Evolutionary conservation across 2,797 vertebrate species (phyloP).

Genomic region (Margarornis squamiger): DNA sequence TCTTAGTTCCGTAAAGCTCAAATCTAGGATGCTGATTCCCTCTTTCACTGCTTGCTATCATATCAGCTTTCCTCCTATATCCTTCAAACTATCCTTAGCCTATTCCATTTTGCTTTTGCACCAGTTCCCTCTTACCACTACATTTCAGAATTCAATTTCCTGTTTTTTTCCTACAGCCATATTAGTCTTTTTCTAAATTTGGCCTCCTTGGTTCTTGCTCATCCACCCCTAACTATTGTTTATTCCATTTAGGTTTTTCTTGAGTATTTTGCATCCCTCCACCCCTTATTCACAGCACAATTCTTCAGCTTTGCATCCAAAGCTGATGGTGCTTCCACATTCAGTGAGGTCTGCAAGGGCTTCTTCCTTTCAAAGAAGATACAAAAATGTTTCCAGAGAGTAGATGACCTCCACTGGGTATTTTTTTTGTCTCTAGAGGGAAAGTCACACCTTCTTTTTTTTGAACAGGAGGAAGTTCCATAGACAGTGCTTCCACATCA

Average conservation of each 20-base stretch:
- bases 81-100: neutral
- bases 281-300: neutral
- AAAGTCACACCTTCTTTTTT: constrained; percentile 1
- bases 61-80: neutral
- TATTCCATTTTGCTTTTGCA: neutral
- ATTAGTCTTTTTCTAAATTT: neutral
- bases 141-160: neutral
- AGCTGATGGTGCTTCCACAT: neutral
- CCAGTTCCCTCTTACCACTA: neutral
- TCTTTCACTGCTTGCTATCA: neutral
- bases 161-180: neutral
- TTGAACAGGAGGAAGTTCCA: constrained; percentile 69
- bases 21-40: neutral
- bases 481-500: constrained; percentile 71
- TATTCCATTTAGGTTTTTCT: neutral
- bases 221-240: neutral
- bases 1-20: neutral
- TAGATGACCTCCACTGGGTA: neutral
- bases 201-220: neutral
- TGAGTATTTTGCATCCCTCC: neutral
- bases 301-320: neutral
- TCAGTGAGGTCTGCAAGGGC: neutral
- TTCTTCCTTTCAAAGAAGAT: neutral
- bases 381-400: neutral
- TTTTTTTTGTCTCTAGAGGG: neutral